phyloP scores from a whole-genome alignment of 2,113 vertebrate genomes.

The Aviceda subcristata region DNA sequence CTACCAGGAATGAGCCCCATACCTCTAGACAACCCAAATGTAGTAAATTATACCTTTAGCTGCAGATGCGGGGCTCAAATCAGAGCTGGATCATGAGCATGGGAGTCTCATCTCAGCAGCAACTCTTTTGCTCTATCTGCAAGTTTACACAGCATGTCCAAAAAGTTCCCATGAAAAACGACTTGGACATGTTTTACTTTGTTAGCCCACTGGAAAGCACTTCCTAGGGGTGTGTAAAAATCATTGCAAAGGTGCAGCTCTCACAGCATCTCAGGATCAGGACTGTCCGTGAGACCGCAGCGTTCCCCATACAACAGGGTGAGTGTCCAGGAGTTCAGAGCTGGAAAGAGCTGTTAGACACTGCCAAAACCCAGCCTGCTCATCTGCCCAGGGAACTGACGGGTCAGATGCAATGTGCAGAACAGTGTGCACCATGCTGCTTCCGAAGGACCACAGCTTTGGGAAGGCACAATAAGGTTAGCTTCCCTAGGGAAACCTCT shows the following conservation, averaged over 20 bases:
- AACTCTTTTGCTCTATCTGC: background rate
- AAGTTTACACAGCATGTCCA: background rate
- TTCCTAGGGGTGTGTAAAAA: background rate
- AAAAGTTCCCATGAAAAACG: background rate
- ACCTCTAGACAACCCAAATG: fast-evolving
- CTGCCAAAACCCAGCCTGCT: background rate
- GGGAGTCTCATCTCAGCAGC: background rate
- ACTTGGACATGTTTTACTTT: fast-evolving
- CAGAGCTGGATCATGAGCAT: background rate
- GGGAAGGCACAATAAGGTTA: background rate
- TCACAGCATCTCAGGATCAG: background rate
- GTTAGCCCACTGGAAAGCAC: background rate
- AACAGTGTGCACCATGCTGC: fast-evolving
- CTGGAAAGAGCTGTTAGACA: background rate
- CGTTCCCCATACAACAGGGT: fast-evolving
- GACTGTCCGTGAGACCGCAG: fast-evolving
- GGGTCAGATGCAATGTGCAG: fast-evolving
- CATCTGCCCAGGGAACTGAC: background rate
- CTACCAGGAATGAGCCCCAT: background rate
- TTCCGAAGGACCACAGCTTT: fast-evolving
- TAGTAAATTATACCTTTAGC: background rate
- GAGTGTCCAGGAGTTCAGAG: background rate
- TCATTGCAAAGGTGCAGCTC: background rate
- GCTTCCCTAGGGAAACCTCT: background rate
- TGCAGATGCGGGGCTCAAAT: background rate